Base-by-base conservation (phyloP, 1,140 invertebrate species). In the Leptinotarsa lineolata region DNA sequence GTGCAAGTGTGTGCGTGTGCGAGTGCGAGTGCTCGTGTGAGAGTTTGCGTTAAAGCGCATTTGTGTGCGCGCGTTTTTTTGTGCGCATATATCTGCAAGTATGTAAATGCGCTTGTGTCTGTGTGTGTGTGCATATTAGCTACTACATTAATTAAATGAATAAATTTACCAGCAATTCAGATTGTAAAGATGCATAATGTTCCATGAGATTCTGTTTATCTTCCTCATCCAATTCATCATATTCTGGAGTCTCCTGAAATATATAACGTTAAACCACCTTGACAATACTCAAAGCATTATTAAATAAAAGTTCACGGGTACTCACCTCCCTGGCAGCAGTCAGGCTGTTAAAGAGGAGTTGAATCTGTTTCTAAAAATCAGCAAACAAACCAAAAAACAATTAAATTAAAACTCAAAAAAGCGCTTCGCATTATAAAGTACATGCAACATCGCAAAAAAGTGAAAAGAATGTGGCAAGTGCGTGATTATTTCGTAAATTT, bases 181-280 rank as follows among this genome's bases (percentile, higher is more conserved):
- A 79, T 73, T 85, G 82, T 13, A 89, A 81, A 21, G 85, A 81
- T n/a, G 85, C 84, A 81, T 90, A 91, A 78, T 88, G 86, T 80
- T 90, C 86, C 2, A 85, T 81, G 45, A 89, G 81, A 63, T 87
- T 85, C 44, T 85, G 83, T 20, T 89, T 86, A 79, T 89, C 87
- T 77, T 86, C 85, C 6, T 86, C 85, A 78, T 88, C 86, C 66
- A 89, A 84, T 64, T 84, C 83, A 85, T 75, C 85, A 85, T 65
- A 88, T 74, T 85, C 85, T 70, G 88, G 54, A 60, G 76, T 72
- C 54, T 79, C 77, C 81, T 83, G 72, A 58, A 73, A 78, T 15
- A 39, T 39, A 39, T 39, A 8, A 39, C 2, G 30, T 39, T 39
- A 39, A 39, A 39, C 30, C 11, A 30, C 30, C 30, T 30, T 30